Evolutionary conservation across 2,797 vertebrate genomes (phyloP).

Genomic region (Paramormyrops hopkinsi): DNA sequence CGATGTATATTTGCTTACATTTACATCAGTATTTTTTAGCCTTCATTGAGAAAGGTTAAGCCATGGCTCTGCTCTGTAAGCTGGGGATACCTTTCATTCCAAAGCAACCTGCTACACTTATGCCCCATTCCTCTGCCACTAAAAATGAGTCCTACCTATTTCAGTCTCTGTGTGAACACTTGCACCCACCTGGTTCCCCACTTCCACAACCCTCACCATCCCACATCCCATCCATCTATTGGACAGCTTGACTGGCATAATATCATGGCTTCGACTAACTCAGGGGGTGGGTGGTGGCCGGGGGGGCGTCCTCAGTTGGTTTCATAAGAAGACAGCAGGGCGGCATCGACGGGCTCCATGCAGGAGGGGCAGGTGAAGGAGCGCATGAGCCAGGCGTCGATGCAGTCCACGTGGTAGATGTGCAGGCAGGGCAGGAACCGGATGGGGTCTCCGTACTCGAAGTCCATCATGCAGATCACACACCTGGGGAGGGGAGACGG

Average conservation of each 20-base stretch:
- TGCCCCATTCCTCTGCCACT: not conserved
- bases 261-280: slow-evolving; percentile 31
- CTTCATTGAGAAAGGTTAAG: slow-evolving; percentile 28
- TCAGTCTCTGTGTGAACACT: not conserved
- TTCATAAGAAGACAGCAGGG: slow-evolving; percentile 74
- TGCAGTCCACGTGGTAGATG: slow-evolving; percentile 78
- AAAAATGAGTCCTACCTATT: not conserved
- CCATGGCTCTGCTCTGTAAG: slow-evolving; percentile 34
- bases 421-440: slow-evolving; percentile 81
- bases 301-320: slow-evolving; percentile 54
- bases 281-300: not conserved
- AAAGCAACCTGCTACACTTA: not conserved
- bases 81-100: slow-evolving; percentile 31
- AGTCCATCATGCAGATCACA: slow-evolving; percentile 86
- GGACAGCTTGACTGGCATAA: slow-evolving; percentile 16
- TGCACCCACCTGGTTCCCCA: not conserved
- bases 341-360: slow-evolving; percentile 81
- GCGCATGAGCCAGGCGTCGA: slow-evolving; percentile 79
- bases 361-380: slow-evolving; percentile 84
- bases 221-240: not conserved
- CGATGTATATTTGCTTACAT: slow-evolving; percentile 1
- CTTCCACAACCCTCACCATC: not conserved
- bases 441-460: slow-evolving; percentile 70
- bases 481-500: slow-evolving; percentile 54
- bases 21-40: slow-evolving; percentile 18